Evolutionary conservation across 2,888 invertebrate species (phyloP).

Genomic region (Drosophila neonasuta): DNA sequence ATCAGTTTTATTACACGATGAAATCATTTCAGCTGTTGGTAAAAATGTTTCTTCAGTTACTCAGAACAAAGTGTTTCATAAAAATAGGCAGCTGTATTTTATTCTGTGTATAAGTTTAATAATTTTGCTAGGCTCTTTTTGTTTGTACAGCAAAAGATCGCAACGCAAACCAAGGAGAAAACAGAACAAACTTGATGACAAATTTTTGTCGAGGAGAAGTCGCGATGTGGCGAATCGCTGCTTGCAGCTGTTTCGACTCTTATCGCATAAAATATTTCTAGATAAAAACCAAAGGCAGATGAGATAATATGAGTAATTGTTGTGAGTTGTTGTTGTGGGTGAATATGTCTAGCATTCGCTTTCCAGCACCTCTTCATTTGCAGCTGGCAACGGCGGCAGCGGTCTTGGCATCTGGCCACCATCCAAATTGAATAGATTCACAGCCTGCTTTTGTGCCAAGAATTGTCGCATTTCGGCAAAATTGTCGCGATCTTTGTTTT

Average conservation of each 20-base stretch:
- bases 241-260: conserved; percentile 29
- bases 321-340: not conserved
- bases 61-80: too few species aligned
- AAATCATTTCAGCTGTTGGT: too few species aligned
- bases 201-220: conserved; percentile 7
- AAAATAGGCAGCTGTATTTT: not conserved
- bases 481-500: conserved; percentile 77
- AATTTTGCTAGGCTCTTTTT: conserved; percentile 15
- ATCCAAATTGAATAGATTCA: conserved; percentile 78
- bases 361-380: conserved; percentile 78
- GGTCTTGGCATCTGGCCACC: conserved; percentile 44
- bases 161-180: conserved; percentile 18
- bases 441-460: conserved; percentile 80
- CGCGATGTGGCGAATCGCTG: conserved; percentile 6
- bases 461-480: conserved; percentile 82
- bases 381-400: conserved; percentile 33
- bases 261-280: conserved; percentile 51
- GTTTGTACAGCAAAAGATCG: conserved; percentile 19
- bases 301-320: conserved; percentile 45
- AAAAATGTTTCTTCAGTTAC: too few species aligned
- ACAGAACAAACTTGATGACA: conserved; percentile 31
- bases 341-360: conserved; percentile 64
- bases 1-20: not conserved
- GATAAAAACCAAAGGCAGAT: conserved; percentile 42
- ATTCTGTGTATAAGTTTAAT: conserved; percentile 1